phyloP scores from a whole-genome alignment of 2,888 invertebrate species.

The Adelognathus sp. region DNA sequence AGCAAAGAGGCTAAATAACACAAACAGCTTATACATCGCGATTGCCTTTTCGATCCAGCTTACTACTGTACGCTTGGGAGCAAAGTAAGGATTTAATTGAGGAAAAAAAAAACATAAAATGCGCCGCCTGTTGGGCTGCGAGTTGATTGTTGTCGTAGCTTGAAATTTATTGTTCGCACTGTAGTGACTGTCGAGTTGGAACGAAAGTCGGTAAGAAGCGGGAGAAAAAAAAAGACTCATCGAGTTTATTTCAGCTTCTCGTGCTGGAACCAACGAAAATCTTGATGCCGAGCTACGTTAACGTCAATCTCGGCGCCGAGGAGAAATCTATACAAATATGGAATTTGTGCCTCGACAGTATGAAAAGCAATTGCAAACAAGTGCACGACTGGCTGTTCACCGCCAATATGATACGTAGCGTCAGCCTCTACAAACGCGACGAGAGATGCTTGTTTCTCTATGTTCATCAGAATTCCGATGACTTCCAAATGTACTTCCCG shows the following conservation, averaged over 20 bases:
- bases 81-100: slow-evolving; percentile 67
- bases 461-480: slow-evolving; percentile 98
- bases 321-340: slow-evolving; percentile 95
- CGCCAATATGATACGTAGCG: slow-evolving; percentile 93
- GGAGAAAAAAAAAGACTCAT: slow-evolving; percentile 34
- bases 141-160: slow-evolving; percentile 15
- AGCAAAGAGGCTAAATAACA: slow-evolving; percentile 59
- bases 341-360: slow-evolving; percentile 91
- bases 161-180: background rate
- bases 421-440: slow-evolving; percentile 97
- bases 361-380: slow-evolving; percentile 90
- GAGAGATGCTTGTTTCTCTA: slow-evolving; percentile 97
- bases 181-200: background rate
- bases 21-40: slow-evolving; percentile 61
- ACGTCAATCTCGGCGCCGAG: slow-evolving; percentile 96
- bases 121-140: background rate
- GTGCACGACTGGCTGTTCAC: slow-evolving; percentile 97
- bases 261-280: slow-evolving; percentile 96
- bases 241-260: slow-evolving; percentile 84
- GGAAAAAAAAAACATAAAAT: too few species aligned
- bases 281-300: slow-evolving; percentile 97
- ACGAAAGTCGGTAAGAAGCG: background rate
- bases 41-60: slow-evolving; percentile 68
- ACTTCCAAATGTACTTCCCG: slow-evolving; percentile 99
- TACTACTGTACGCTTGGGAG: slow-evolving; percentile 68